These are phyloP conservation scores for Oncorhynchus clarkii DNA, from an alignment of 2,113 vertebrate species.

Conservation along the genomic window DNA sequence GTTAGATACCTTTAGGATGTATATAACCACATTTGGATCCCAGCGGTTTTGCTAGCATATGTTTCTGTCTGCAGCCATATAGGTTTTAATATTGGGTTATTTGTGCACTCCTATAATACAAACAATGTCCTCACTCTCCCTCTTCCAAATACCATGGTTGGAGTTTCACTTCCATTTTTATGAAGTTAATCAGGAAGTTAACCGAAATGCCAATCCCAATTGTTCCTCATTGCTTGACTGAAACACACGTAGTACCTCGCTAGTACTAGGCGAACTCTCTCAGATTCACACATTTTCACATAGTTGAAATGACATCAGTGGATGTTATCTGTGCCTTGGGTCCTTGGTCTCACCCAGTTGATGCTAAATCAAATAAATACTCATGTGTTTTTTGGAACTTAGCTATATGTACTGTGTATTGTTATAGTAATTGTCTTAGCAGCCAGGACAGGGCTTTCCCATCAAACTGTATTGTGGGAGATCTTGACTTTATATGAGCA, in stretches of 20 bases:
- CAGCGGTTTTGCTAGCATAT: too few species aligned
- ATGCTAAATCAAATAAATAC: neutral
- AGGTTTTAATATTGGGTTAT: too few species aligned
- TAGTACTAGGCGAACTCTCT: neutral
- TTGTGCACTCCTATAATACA: too few species aligned
- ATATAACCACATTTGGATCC: too few species aligned
- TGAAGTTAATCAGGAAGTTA: too few species aligned
- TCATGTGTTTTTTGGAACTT: neutral
- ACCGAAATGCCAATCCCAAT: slow-evolving; percentile 29
- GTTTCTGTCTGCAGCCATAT: too few species aligned
- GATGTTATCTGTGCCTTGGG: neutral
- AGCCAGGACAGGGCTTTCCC: neutral
- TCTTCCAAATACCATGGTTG: too few species aligned
- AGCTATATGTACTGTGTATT: neutral
- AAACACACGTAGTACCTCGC: neutral
- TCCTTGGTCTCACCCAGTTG: neutral
- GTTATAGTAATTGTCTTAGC: neutral
- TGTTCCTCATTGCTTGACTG: slow-evolving; percentile 22
- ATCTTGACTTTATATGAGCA: neutral
- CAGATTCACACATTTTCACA: neutral
- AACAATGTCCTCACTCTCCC: too few species aligned
- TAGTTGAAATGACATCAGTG: neutral
- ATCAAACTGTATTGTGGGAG: neutral
- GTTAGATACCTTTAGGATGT: too few species aligned
- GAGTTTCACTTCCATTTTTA: too few species aligned